Base-by-base conservation (phyloP, 2,888 invertebrate genomes). In the Fragum fragum region DNA sequence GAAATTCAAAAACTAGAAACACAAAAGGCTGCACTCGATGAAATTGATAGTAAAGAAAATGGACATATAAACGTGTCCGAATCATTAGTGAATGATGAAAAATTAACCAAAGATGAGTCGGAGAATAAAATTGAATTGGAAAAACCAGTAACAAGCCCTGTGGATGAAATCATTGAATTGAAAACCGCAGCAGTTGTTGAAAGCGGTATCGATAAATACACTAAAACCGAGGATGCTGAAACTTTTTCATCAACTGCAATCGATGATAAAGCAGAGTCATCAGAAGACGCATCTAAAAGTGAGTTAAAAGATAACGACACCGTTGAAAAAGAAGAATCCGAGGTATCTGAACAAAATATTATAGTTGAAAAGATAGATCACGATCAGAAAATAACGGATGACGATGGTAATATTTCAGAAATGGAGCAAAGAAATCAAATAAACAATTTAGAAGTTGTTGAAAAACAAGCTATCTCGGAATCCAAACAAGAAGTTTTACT, bases 1-100 rank as follows among this genome's bases (percentile, higher is more conserved):
- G 76, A 79, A 71, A 59, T 85, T 23, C 39, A 79, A 32, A 81
- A 81, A 76, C 73, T 85, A 36, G 85, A 85, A 68, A 74, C 57
- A 18, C 74, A 57, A 53, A 47, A 47, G 47, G 29, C 59, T 11
- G 26, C 28, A n/a, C 74, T 42, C 53, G 83, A 79, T 59, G 55
- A 76, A 39, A 61, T 69, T 11, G 76, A 79, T 73, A 55, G 71
- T 53, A 21, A 55, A 5, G n/a, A 16, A 1, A 55, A 71, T 71
- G 73, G 47, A n/a, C 18, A 32, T 28, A 11, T 28, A 61, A 61
- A 42, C 18, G 36, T 0, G 26, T 2, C 26, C 16, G 52, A 36
- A 29, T 18, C 18, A 57, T 9, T 66, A 7, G 14, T 23, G 42
- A 39, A 66, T 42, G 42, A n/a, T 66, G 21, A 39, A 42, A 32